phyloP scores from a whole-genome alignment of 1,140 invertebrate species.

The Procambarus virginalis region DNA sequence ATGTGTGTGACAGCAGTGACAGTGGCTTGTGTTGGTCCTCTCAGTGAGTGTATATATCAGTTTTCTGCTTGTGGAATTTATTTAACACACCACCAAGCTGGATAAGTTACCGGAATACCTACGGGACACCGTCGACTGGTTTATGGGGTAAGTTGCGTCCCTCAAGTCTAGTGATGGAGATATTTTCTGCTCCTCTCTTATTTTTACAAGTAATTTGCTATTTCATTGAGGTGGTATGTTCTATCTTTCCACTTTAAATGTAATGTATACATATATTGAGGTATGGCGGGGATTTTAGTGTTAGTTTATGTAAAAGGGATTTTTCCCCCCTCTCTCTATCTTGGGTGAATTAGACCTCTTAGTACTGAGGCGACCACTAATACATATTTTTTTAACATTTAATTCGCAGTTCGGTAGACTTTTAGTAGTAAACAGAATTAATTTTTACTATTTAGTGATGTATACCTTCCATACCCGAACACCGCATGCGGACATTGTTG shows the following conservation, averaged over 20 bases:
- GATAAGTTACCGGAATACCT: constrained; percentile 99
- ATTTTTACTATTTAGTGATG: no score
- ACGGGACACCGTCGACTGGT: constrained; percentile 99
- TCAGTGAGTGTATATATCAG: constrained; percentile 15
- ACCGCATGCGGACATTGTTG: no score
- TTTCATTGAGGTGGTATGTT: not conserved
- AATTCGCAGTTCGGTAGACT: no score
- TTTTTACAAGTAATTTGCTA: not conserved
- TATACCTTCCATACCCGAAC: no score
- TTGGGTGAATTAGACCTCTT: no score
- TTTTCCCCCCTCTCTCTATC: no score
- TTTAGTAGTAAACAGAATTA: no score
- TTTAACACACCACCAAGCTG: constrained; percentile 76
- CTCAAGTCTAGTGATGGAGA: no score
- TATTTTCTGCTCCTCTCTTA: not conserved
- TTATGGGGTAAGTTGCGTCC: constrained; percentile 93
- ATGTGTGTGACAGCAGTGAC: constrained; percentile 24
- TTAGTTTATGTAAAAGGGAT: not conserved
- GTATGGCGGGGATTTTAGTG: not conserved
- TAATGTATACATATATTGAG: not conserved
- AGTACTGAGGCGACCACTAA: no score
- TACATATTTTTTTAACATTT: no score
- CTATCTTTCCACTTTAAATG: not conserved
- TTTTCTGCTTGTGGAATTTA: not conserved
- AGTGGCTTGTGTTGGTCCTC: constrained; percentile 49